These are phyloP conservation scores for Tenthredo mesomela DNA, from an alignment of 2,888 invertebrate species.

Conservation along the genomic window DNA sequence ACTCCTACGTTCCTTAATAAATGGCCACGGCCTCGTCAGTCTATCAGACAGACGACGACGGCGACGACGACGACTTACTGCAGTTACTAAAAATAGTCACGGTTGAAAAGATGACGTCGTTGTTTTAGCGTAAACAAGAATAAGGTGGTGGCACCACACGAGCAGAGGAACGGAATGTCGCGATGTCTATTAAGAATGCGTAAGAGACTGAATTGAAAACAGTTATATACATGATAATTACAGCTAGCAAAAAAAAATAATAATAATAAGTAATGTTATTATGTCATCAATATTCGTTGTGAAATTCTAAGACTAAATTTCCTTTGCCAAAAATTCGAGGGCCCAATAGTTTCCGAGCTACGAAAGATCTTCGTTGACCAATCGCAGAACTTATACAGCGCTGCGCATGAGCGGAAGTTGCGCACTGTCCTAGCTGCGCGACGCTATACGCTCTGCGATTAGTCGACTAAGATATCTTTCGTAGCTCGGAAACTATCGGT, in stretches of 20 bases:
- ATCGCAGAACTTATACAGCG: too few species aligned
- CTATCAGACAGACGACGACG: background rate
- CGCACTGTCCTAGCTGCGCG: too few species aligned
- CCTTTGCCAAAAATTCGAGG: too few species aligned
- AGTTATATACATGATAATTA: background rate
- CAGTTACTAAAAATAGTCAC: conserved; percentile 17
- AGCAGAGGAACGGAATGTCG: background rate
- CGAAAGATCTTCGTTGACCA: too few species aligned
- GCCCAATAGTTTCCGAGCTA: too few species aligned
- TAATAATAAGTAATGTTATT: background rate
- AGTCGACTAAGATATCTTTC: too few species aligned
- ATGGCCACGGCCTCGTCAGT: background rate
- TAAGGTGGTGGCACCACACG: background rate
- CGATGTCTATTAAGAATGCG: background rate
- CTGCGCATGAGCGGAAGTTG: too few species aligned
- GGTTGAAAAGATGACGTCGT: conserved; percentile 14
- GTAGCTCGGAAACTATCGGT: too few species aligned
- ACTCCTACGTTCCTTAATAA: background rate
- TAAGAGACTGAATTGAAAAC: background rate
- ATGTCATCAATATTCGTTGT: too few species aligned
- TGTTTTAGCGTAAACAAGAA: conserved; percentile 5
- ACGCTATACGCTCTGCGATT: too few species aligned
- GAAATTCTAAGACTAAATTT: too few species aligned
- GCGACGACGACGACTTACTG: background rate
- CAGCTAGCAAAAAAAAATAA: background rate